phyloP scores from a whole-genome alignment of 2,888 invertebrate species.

The Erebia aethiops region DNA sequence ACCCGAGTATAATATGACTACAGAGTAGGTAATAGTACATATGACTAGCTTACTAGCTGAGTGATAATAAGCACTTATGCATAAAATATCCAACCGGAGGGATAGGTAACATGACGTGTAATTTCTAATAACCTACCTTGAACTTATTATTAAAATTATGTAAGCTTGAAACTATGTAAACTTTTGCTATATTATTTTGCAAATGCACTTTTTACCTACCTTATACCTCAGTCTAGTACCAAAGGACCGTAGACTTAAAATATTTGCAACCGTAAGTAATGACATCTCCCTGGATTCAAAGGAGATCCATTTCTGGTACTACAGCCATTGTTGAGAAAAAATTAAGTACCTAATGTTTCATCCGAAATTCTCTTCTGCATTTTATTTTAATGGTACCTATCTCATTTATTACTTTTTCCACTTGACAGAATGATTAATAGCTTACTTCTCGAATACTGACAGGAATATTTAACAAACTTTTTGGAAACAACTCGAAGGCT shows the following conservation, averaged over 20 bases:
- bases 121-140: too few relatives aligned
- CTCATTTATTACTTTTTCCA: constrained; percentile 44
- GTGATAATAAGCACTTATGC: not conserved
- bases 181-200: too few relatives aligned
- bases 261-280: too few relatives aligned
- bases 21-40: too few relatives aligned
- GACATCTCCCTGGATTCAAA: not conserved
- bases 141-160: too few relatives aligned
- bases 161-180: too few relatives aligned
- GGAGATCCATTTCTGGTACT: not conserved
- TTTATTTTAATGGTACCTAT: constrained; percentile 30
- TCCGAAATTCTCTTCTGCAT: constrained; percentile 14
- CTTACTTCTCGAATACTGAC: constrained; percentile 47
- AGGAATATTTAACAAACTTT: constrained; percentile 56
- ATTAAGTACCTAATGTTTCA: constrained; percentile 1
- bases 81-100: not conserved
- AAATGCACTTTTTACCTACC: not conserved
- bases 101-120: too few relatives aligned
- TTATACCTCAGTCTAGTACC: not conserved
- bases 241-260: too few relatives aligned
- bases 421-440: constrained; percentile 61
- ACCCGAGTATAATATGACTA: too few relatives aligned
- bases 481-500: constrained; percentile 48
- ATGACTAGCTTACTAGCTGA: not conserved
- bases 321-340: not conserved